These are phyloP conservation scores for Heliconius eleuchia DNA, from an alignment of 1,140 invertebrate genomes.

Conservation along the genomic window DNA sequence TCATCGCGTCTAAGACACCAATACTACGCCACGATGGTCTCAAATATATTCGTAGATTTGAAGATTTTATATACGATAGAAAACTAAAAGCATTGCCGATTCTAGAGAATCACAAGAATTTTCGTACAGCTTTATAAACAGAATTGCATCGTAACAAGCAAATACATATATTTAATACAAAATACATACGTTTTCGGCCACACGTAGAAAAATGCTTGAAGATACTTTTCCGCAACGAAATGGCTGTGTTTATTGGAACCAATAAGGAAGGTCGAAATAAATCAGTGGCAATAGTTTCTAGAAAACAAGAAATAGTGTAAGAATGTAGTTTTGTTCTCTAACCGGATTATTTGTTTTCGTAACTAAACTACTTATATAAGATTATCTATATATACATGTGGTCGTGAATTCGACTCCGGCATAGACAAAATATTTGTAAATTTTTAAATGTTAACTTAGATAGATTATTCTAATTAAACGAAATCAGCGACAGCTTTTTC, in stretches of 20 bases:
- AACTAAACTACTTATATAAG: not conserved
- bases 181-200: conserved; percentile 1
- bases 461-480: too few species aligned
- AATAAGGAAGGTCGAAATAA: conserved; percentile 47
- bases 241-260: conserved; percentile 41
- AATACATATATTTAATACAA: not conserved
- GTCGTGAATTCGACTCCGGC: too few species aligned
- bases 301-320: conserved; percentile 6
- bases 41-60: too few species aligned
- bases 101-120: not conserved
- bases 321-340: conserved; percentile 6
- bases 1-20: too few species aligned
- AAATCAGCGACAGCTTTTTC: too few species aligned
- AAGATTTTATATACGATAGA: too few species aligned
- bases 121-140: not conserved
- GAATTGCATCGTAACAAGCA: not conserved
- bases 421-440: too few species aligned
- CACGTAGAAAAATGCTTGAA: conserved; percentile 2
- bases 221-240: conserved; percentile 4
- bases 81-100: not conserved
- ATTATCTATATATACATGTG: not conserved
- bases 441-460: too few species aligned
- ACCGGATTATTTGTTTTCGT: not conserved
- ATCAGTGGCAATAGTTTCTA: conserved; percentile 39
- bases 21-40: too few species aligned